Percentiles rank a stretch among this genome's conserved stretches.
phyloP scores from a whole-genome alignment of 2,113 vertebrate genomes.

The Lynx canadensis region DNA sequence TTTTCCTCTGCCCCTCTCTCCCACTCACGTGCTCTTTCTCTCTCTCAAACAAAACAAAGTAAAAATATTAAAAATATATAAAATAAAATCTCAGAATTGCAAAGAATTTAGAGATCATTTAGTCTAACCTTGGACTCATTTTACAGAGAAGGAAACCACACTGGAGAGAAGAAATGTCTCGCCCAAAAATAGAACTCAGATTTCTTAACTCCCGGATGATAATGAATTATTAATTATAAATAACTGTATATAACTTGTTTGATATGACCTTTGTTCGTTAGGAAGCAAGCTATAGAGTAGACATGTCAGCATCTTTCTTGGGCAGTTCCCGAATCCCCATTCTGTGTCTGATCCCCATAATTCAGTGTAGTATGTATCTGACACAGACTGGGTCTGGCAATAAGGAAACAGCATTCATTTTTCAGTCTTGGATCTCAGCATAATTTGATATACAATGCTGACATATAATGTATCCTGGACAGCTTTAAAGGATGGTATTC shows the following conservation, averaged over 20 bases:
- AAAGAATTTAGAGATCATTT: constrained; percentile 3
- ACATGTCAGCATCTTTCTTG: neutral
- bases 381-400: neutral
- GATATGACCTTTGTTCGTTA: neutral
- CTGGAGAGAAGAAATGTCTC: neutral
- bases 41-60: no score
- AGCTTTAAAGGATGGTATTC: constrained; percentile 37
- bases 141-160: constrained; percentile 2
- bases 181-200: neutral
- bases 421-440: neutral
- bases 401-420: neutral
- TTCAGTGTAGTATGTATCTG: neutral
- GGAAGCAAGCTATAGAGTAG: neutral
- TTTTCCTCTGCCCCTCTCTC: no score
- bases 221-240: constrained; percentile 49
- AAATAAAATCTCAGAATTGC: constrained; percentile 3
- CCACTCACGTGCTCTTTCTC: no score
- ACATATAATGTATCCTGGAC: neutral
- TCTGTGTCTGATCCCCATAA: neutral
- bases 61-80: no score
- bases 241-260: neutral
- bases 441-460: neutral
- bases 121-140: neutral
- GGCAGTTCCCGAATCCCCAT: neutral
- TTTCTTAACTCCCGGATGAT: neutral